These are phyloP conservation scores for Kradibia gibbosae DNA, from an alignment of 1,140 invertebrate species.

Conservation along the genomic window DNA sequence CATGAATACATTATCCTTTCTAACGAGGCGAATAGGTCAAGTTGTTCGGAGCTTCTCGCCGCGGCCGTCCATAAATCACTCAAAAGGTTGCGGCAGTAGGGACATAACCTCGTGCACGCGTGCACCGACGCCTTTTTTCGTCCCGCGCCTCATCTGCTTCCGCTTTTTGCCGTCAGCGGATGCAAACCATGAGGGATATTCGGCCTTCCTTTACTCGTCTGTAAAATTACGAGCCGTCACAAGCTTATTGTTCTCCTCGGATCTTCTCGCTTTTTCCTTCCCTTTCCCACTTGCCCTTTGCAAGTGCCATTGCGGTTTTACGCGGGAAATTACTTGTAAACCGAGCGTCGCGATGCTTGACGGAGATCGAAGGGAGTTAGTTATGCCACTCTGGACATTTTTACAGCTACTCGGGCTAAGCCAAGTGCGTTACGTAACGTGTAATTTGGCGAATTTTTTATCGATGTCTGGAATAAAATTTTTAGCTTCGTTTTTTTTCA, in stretches of 20 bases:
- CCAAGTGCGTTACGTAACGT: background rate
- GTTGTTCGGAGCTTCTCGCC: conserved; percentile 60
- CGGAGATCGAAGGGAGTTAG: background rate
- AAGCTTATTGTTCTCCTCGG: conserved; percentile 1
- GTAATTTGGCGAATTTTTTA: too few species aligned
- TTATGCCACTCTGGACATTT: background rate
- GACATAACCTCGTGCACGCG: conserved; percentile 48
- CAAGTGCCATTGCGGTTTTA: background rate
- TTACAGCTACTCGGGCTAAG: background rate
- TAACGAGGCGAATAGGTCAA: conserved; percentile 70
- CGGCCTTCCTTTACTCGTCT: conserved; percentile 50
- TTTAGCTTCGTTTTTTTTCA: background rate
- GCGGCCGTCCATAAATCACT: conserved; percentile 66
- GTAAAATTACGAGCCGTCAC: conserved; percentile 55
- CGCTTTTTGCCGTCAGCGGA: conserved; percentile 56
- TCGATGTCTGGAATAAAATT: too few species aligned
- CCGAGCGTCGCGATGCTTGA: background rate
- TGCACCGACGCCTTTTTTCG: conserved; percentile 14
- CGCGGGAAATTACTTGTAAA: background rate
- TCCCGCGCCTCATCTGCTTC: conserved; percentile 58
- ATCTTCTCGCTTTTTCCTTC: background rate
- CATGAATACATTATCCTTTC: conserved; percentile 69
- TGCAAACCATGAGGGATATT: conserved; percentile 11
- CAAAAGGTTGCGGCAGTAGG: conserved; percentile 52
- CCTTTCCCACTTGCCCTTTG: background rate